Conservation (phyloP, 2,888 invertebrate genomes). For the Eilema sororculum region DNA sequence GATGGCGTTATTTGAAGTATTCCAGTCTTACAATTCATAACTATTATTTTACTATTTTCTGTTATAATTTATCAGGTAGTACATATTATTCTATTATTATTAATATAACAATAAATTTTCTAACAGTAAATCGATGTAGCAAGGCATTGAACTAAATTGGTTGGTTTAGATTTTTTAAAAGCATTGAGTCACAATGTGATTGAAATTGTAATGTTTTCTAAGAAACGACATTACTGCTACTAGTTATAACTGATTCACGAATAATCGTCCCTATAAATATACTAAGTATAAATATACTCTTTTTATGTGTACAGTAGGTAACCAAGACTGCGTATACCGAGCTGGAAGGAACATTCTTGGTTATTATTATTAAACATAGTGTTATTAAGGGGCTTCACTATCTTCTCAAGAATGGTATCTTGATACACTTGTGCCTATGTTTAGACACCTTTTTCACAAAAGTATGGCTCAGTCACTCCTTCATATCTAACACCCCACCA, state of each 20-base stretch:
- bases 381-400: too few species aligned
- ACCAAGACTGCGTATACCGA: too few species aligned
- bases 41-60: too few species aligned
- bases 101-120: neutral
- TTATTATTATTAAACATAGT: too few species aligned
- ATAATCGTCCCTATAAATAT: neutral
- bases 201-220: conserved; percentile 10
- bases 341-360: too few species aligned
- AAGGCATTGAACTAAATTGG: neutral
- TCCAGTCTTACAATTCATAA: too few species aligned
- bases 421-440: too few species aligned
- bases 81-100: neutral
- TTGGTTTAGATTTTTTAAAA: neutral
- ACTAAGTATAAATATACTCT: neutral
- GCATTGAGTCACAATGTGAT: conserved; percentile 15
- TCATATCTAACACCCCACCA: too few species aligned
- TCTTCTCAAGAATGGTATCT: too few species aligned
- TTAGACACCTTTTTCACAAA: too few species aligned
- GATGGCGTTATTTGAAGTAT: conserved; percentile 59
- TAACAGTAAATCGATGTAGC: conserved; percentile 9
- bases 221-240: conserved; percentile 2
- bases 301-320: neutral
- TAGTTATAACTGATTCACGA: neutral
- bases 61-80: neutral
- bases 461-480: too few species aligned